Base-by-base conservation (phyloP, 2,888 invertebrate genomes). In the Drosophila borealis region DNA sequence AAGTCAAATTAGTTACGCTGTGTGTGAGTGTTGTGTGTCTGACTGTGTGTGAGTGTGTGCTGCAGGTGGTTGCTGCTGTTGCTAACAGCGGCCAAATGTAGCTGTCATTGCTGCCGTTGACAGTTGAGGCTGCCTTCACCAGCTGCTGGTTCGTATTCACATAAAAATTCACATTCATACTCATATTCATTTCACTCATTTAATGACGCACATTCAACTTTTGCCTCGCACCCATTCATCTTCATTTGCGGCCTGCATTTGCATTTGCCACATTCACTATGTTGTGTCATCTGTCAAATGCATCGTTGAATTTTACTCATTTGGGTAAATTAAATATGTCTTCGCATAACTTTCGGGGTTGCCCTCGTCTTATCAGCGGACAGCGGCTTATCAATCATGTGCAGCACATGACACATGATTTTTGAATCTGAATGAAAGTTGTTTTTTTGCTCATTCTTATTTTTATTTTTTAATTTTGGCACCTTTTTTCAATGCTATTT, bases 281-380 rank as follows among this genome's bases (percentile, higher is more conserved):
- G 72, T 77, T 77, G 56, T 79, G 84, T 77, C 89, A 79, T 88
- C 81, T 75, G 83, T 85, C 88, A 84, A 71, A 75, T 78, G 83
- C 70, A 75, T 69, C 53, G 66, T 51, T 80, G 70, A 64, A 53
- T 70, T 68, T 29, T 61, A 60, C 42, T 13, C 34, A 19, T 45
- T 55, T 45, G 44, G 55, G 29, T 33, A 21, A 53, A 14, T 25
- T 55, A 19, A 14, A 55, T 55, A 45, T 10, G 45, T 29, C 14
- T 21, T 13, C 14, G 21, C 6, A 36, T 33, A 67, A 21, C 45
- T 33, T 45, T 42, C 8, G 59, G 78, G 60, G 5, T 59, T 66
- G 67, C 67, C 78, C 60, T 49, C 50, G 11, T 2, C 63, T 65
- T 76, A 78, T 80, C 70, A 56, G 48, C 57, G 6, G 39, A 39